Percentiles rank a stretch among this genome's conserved stretches.
These are phyloP conservation scores for Ips nitidus DNA, from an alignment of 1,140 invertebrate species.

Conservation along the genomic window DNA sequence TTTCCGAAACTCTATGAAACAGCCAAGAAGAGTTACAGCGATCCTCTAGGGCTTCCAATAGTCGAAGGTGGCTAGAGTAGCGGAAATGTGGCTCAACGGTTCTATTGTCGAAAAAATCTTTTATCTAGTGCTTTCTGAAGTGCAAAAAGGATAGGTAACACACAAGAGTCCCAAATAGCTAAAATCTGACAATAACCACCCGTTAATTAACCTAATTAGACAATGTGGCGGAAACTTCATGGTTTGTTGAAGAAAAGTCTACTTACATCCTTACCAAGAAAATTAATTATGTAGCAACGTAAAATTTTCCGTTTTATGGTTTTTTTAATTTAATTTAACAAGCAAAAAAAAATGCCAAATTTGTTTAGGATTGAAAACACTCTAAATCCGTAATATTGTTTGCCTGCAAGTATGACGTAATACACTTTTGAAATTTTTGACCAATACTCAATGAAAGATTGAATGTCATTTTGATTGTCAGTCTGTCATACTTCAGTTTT, in stretches of 20 bases:
- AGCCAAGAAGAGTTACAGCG: background rate
- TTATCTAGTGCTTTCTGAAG: constrained; percentile 4
- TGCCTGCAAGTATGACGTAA: too few relatives aligned
- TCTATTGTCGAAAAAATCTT: constrained; percentile 4
- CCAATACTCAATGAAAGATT: too few relatives aligned
- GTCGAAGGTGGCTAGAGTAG: background rate
- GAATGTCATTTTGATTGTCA: too few relatives aligned
- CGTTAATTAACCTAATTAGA: background rate
- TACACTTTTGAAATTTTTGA: too few relatives aligned
- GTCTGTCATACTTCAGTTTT: too few relatives aligned
- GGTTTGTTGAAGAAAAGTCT: background rate
- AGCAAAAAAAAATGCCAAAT: too few relatives aligned
- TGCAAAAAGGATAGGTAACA: background rate
- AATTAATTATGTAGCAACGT: background rate
- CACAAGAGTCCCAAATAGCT: background rate
- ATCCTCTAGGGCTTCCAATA: background rate
- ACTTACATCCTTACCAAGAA: background rate
- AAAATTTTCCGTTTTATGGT: background rate
- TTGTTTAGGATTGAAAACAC: too few relatives aligned
- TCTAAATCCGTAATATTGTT: too few relatives aligned
- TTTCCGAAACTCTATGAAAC: background rate
- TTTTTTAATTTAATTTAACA: too few relatives aligned
- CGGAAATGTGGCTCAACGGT: constrained; percentile 9
- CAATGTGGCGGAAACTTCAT: background rate
- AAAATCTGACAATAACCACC: background rate